A percentile compares a stretch with the other conserved stretches of the same genome.
phyloP scores from a whole-genome alignment of 2,113 vertebrate species.

The Apodemus sylvaticus region DNA sequence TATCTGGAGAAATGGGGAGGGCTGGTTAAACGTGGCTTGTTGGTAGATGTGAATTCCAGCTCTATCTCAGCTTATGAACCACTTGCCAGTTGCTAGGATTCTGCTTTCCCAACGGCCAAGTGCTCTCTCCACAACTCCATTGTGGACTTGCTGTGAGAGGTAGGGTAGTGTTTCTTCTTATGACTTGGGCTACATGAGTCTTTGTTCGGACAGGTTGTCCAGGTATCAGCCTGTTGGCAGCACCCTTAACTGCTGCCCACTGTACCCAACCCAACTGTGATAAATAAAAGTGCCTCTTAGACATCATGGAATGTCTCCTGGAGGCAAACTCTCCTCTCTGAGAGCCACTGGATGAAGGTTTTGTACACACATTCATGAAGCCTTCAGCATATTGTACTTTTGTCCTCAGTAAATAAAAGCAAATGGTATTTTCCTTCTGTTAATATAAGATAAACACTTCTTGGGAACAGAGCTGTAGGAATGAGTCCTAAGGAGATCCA shows the following conservation, averaged over 20 bases:
- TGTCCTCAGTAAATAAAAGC: not conserved
- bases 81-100: not conserved
- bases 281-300: not conserved
- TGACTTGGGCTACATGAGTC: not conserved
- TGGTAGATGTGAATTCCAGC: not conserved
- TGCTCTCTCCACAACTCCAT: not conserved
- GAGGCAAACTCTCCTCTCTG: not conserved
- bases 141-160: not conserved
- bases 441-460: not conserved
- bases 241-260: not conserved
- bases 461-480: not conserved
- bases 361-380: too few relatives aligned
- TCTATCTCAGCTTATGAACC: not conserved
- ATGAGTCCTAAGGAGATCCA: not conserved
- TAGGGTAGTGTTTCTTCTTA: not conserved
- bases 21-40: not conserved
- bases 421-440: not conserved
- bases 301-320: not conserved
- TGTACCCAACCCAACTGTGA: not conserved
- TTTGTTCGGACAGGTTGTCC: not conserved
- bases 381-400: not conserved
- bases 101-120: not conserved
- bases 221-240: fast-evolving
- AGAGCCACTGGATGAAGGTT: not conserved
- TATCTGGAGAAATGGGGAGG: not conserved